These are phyloP conservation scores for Steatocranus sp. DNA, from an alignment of 2,797 vertebrate genomes.

Conservation along the genomic window DNA sequence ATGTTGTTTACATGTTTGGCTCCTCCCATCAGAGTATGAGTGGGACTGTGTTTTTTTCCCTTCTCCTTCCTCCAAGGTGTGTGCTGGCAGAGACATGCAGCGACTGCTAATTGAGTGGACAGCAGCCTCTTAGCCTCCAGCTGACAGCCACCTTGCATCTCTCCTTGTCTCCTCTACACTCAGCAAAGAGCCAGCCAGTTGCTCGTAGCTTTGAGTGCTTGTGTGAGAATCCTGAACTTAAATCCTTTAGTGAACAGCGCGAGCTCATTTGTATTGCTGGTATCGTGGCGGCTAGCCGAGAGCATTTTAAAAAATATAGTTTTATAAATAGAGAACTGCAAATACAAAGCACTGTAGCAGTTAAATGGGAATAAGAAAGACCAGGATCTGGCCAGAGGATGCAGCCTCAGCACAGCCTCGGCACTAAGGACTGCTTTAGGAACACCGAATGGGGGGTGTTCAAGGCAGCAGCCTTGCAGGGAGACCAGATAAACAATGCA, in stretches of 20 bases:
- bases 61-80: background rate
- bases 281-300: background rate
- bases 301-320: background rate
- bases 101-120: background rate
- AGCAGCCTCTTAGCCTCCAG: background rate
- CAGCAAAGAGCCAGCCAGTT: background rate
- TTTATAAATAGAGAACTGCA: background rate
- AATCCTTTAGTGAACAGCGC: background rate
- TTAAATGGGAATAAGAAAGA: background rate
- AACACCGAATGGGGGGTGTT: background rate
- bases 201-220: background rate
- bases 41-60: background rate
- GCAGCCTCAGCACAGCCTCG: background rate
- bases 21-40: background rate
- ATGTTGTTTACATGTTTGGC: background rate
- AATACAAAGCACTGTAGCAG: background rate
- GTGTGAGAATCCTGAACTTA: background rate
- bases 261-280: background rate
- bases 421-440: background rate
- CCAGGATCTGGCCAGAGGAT: background rate
- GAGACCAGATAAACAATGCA: background rate
- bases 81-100: background rate
- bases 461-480: rapidly evolving
- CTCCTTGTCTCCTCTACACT: background rate
- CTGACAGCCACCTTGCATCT: background rate